These are phyloP conservation scores for Drosophila mimetica DNA, from an alignment of 2,888 invertebrate species.

Conservation along the genomic window DNA sequence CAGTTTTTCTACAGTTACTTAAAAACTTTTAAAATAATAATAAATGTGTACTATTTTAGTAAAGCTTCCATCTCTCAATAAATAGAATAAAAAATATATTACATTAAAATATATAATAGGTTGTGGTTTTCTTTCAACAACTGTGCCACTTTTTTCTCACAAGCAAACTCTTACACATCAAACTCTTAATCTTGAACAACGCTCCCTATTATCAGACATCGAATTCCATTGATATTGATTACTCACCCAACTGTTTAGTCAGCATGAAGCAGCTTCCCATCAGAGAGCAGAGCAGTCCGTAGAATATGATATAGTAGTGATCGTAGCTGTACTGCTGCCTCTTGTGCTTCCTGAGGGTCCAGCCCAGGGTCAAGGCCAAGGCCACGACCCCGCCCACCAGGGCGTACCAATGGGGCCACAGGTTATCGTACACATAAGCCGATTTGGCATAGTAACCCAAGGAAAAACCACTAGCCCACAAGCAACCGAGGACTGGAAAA, in stretches of 20 bases:
- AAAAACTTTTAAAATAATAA: too few species aligned
- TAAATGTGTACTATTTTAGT: too few species aligned
- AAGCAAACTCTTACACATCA: fast-evolving
- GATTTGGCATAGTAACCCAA: slow-evolving; percentile 78
- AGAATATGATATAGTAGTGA: slow-evolving; percentile 80
- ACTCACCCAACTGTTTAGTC: slow-evolving; percentile 73
- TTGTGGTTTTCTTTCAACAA: not conserved
- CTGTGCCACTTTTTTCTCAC: not conserved
- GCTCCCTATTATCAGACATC: not conserved
- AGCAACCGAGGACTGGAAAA: slow-evolving; percentile 61
- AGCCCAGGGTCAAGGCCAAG: slow-evolving; percentile 61
- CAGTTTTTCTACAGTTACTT: too few species aligned
- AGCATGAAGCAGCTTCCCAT: slow-evolving; percentile 77
- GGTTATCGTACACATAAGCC: slow-evolving; percentile 72
- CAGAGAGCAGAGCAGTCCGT: slow-evolving; percentile 76
- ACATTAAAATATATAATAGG: too few species aligned
- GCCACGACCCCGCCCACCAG: slow-evolving; percentile 54
- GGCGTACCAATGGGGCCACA: slow-evolving; percentile 77
- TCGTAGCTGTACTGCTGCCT: slow-evolving; percentile 72
- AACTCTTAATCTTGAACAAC: not conserved
- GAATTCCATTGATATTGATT: slow-evolving; percentile 1
- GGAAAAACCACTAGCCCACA: slow-evolving; percentile 74
- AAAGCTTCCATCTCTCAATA: too few species aligned
- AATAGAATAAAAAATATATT: too few species aligned
- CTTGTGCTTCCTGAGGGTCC: slow-evolving; percentile 72